phyloP scores from a whole-genome alignment of 2,113 vertebrate species.

The Isichthys henryi region DNA sequence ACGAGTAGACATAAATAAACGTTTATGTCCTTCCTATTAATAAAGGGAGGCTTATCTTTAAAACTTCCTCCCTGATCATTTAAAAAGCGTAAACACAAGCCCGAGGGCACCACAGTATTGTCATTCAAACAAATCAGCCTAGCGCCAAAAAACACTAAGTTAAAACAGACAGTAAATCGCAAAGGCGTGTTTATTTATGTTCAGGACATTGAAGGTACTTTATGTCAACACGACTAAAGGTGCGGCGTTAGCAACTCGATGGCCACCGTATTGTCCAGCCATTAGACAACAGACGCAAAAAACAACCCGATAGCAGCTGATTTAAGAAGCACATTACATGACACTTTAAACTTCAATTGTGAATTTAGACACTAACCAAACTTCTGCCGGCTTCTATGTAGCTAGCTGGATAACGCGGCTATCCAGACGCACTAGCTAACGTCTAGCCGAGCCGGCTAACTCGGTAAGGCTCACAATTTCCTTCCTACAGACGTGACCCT shows the following conservation, averaged over 20 bases:
- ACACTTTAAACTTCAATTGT: not conserved
- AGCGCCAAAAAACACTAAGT: not conserved
- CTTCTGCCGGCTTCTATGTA: not conserved
- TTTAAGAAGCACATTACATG: not conserved
- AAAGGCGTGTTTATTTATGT: not conserved
- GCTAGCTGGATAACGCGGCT: not conserved
- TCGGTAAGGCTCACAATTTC: not conserved
- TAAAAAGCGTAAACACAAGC: not conserved
- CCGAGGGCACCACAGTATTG: not conserved
- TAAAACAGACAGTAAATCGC: not conserved
- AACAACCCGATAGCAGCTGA: not conserved
- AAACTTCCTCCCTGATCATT: not conserved
- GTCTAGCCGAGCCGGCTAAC: not conserved
- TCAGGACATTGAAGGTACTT: not conserved
- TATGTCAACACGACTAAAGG: not conserved
- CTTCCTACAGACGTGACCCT: not conserved
- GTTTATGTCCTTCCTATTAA: not conserved
- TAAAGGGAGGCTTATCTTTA: not conserved
- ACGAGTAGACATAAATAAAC: not conserved
- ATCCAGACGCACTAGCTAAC: not conserved
- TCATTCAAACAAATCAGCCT: not conserved
- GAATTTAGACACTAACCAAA: not conserved
- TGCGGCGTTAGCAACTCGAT: not conserved
- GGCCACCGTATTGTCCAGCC: not conserved
- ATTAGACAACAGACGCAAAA: not conserved